These are phyloP conservation scores for Tillus elongatus DNA, from an alignment of 2,888 invertebrate species.

Conservation along the genomic window DNA sequence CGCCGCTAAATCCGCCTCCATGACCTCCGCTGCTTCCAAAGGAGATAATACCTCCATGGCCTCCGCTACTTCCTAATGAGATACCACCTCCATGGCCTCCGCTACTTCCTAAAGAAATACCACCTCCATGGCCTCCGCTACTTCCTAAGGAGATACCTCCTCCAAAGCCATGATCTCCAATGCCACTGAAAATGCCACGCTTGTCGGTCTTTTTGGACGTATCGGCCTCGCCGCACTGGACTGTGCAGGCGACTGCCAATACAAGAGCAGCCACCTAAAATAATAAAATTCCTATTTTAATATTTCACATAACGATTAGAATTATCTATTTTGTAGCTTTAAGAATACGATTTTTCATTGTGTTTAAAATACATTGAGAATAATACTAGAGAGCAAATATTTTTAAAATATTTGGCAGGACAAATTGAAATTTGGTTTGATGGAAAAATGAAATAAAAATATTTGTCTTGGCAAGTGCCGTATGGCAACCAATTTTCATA, in stretches of 20 bases:
- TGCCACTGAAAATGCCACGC: slow-evolving; percentile 14
- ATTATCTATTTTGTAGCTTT: too few relatives aligned
- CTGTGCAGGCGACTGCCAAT: slow-evolving; percentile 17
- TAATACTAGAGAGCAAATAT: too few relatives aligned
- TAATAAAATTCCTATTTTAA: too few relatives aligned
- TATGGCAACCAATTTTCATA: too few relatives aligned
- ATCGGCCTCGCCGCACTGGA: slow-evolving; percentile 16
- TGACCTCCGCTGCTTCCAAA: slow-evolving; percentile 1
- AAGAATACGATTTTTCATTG: too few relatives aligned
- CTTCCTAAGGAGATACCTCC: slow-evolving; percentile 10
- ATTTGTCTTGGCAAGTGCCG: too few relatives aligned
- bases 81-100: slow-evolving; percentile 15
- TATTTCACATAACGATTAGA: too few relatives aligned
- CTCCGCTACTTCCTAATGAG: not conserved
- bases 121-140: slow-evolving; percentile 8
- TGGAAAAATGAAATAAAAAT: too few relatives aligned
- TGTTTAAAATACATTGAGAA: too few relatives aligned
- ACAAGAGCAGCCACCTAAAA: slow-evolving; percentile 17
- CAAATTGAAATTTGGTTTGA: too few relatives aligned
- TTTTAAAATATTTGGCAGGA: too few relatives aligned
- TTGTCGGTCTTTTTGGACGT: slow-evolving; percentile 15
- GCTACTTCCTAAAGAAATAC: slow-evolving; percentile 7
- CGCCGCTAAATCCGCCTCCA: not conserved
- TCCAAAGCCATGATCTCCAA: slow-evolving; percentile 12
- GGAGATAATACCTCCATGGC: slow-evolving; percentile 5